phyloP scores from a whole-genome alignment of 1,140 invertebrate species.

The Trypoxylus dichotomus region DNA sequence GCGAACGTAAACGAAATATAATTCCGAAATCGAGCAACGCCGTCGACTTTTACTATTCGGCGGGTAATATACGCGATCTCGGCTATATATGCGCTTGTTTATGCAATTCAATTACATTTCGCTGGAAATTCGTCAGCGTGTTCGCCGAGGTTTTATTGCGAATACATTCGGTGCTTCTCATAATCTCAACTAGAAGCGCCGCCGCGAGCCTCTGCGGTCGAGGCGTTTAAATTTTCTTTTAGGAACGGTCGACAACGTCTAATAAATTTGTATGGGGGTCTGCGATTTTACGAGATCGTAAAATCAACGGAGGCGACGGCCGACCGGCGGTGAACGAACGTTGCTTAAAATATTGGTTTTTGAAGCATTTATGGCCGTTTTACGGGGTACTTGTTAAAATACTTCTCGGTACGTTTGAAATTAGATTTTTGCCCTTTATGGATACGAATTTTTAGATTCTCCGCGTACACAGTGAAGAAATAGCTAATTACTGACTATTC shows the following conservation, averaged over 20 bases:
- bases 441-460: not conserved
- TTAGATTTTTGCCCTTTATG: not conserved
- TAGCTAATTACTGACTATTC: too few relatives aligned
- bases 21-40: not conserved
- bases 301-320: not conserved
- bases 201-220: not conserved
- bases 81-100: not conserved
- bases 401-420: not conserved
- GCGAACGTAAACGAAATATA: not conserved
- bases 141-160: conserved; percentile 7
- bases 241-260: not conserved
- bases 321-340: not conserved
- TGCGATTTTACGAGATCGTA: conserved; percentile 8
- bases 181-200: not conserved
- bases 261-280: conserved; percentile 24
- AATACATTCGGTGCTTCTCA: conserved; percentile 16
- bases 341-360: conserved; percentile 23
- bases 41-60: not conserved
- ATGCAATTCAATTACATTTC: conserved; percentile 25
- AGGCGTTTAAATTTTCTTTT: conserved; percentile 13
- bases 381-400: conserved; percentile 19
- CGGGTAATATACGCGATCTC: not conserved
- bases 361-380: conserved; percentile 19
- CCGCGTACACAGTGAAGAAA: too few relatives aligned
- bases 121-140: conserved; percentile 7